Percentiles rank a stretch among this genome's conserved stretches.
phyloP scores from a whole-genome alignment of 2,113 vertebrate genomes.

The Eupsittula cactorum region DNA sequence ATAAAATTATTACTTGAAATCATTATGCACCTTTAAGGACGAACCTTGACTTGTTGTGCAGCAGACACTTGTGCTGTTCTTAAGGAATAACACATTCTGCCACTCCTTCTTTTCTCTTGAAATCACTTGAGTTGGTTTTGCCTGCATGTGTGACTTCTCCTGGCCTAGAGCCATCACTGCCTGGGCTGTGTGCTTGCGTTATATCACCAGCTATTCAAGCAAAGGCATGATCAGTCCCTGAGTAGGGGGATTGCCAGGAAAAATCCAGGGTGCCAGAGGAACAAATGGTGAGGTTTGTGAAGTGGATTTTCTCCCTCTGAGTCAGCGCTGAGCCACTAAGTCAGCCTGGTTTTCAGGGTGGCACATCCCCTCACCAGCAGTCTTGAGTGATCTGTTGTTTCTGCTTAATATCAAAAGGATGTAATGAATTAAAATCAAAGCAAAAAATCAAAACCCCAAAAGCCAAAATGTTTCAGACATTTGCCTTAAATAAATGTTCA shows the following conservation, averaged over 20 bases:
- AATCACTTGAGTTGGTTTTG: background rate
- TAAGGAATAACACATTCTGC: background rate
- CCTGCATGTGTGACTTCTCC: background rate
- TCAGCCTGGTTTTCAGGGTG: background rate
- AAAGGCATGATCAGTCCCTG: background rate
- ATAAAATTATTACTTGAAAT: background rate
- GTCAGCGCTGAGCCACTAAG: background rate
- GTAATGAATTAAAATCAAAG: background rate
- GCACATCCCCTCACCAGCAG: fast-evolving
- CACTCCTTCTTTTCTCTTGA: background rate
- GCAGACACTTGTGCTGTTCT: background rate
- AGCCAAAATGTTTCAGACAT: background rate
- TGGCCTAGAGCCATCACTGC: background rate
- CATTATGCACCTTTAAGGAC: background rate
- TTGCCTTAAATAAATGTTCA: background rate
- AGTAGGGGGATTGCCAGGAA: background rate
- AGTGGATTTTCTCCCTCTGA: background rate
- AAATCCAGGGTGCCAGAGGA: background rate
- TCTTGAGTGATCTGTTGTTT: background rate
- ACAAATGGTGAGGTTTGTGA: background rate
- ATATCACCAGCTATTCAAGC: background rate
- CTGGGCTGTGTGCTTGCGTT: background rate
- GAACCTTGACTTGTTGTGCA: background rate
- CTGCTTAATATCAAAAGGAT: conserved; percentile 4
- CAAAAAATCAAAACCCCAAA: background rate